Evolutionary conservation across 2,113 vertebrate genomes (phyloP).

Genomic region (Motacilla alba): DNA sequence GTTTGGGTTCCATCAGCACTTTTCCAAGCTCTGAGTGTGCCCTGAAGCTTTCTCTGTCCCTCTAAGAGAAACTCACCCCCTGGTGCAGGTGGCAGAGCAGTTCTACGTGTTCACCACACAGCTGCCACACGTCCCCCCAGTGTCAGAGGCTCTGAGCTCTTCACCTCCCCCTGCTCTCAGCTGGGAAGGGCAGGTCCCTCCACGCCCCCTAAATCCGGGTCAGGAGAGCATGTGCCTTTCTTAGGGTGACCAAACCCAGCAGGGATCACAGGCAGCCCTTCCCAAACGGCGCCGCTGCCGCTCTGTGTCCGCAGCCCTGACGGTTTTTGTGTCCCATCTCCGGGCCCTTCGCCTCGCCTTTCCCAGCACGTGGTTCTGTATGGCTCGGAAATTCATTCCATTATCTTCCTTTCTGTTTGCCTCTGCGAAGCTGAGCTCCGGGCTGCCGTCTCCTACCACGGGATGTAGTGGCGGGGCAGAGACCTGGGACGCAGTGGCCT

Average conservation of each 20-base stretch:
- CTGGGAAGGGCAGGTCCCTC: not conserved
- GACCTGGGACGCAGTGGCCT: constrained; percentile 63
- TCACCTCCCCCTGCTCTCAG: not conserved
- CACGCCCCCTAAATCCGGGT: not conserved
- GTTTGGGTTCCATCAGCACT: not conserved
- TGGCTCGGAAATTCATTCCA: constrained; percentile 42
- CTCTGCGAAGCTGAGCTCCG: constrained; percentile 80
- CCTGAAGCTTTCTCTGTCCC: not conserved
- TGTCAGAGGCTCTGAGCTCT: not conserved
- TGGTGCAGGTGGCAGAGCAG: not conserved
- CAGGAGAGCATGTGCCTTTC: constrained; percentile 39
- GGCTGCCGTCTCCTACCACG: constrained; percentile 66
- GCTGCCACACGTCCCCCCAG: fast-evolving
- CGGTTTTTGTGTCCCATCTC: not conserved
- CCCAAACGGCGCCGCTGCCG: not conserved
- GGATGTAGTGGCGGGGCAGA: constrained; percentile 66
- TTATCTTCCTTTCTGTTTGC: constrained; percentile 77
- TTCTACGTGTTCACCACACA: not conserved
- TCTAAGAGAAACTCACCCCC: not conserved
- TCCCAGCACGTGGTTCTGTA: not conserved
- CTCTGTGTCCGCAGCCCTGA: not conserved
- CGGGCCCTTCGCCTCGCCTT: not conserved
- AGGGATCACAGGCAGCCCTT: not conserved
- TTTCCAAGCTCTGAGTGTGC: not conserved
- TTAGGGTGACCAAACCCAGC: not conserved